Base-by-base conservation (phyloP, 2,113 vertebrate genomes). In the Chlorodrepanis virens region DNA sequence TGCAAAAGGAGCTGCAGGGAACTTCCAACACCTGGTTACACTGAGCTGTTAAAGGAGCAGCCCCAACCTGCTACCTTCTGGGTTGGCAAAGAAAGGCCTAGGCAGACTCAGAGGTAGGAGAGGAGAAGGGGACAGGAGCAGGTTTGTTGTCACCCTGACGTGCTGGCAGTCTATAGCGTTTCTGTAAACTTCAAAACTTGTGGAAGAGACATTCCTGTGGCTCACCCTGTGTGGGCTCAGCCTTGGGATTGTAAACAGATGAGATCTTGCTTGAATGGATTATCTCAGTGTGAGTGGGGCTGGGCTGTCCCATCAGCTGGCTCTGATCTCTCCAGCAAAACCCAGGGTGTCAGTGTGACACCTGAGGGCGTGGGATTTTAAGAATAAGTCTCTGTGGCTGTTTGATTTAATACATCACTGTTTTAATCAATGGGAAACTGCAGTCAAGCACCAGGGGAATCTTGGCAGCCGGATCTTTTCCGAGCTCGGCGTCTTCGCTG, bases 301-400 rank as follows among this genome's bases (percentile, higher is more conserved):
- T 63, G 72, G 40, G 39, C 29, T 81, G 40, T 61, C 74, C 12
- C 16, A 11, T 47, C 76, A 25, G 12, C 83, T 44, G n/a, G 19
- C 42, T 84, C 47, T 54, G 13, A 7, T 56, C 59, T 60, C 60
- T 89, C 33, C 44, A 67, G 52, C 21, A 44, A 67, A 83, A 70
- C 15, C 0, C 0, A 0, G 75, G 33, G 52, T 52, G 27, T 50
- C 25, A 75, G 7, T 63, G 4, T 35, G 29, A 39, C 72, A 87
- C 83, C 82, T 37, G 50, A 81, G 79, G 83, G 50, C 10, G 0
- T 27, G 72, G 20, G 29, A 24, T 45, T 67, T 75, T 74, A 59
- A 63, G 77, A 93, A 54, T 45, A 84, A 69, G 50, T 29, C 57
- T 54, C 27, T 64, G 23, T 59, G 4, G 2, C 42, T 47, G 56